phyloP scores from a whole-genome alignment of 2,888 invertebrate genomes.

The Lepidocyrtoides sp. region DNA sequence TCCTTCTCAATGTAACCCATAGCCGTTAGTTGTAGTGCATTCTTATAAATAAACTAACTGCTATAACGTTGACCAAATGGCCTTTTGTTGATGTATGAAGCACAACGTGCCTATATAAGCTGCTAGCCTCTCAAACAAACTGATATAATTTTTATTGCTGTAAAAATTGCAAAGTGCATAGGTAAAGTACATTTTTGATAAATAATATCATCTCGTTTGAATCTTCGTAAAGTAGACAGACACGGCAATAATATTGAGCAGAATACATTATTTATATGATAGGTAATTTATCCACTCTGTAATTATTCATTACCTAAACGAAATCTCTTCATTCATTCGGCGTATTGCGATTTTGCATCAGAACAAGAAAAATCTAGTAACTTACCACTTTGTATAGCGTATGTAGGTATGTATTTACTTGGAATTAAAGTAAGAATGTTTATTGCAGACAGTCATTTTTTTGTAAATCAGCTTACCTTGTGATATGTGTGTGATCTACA shows the following conservation, averaged over 20 bases:
- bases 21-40: slow-evolving; percentile 9
- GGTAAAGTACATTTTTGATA: slow-evolving; percentile 31
- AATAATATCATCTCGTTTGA: slow-evolving; percentile 41
- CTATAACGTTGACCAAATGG: too few relatives aligned
- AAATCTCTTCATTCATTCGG: slow-evolving; percentile 21
- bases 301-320: slow-evolving; percentile 16
- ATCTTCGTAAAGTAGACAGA: slow-evolving; percentile 37
- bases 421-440: neutral
- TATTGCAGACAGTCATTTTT: neutral
- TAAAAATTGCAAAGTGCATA: slow-evolving; percentile 16
- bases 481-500: neutral
- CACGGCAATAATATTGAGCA: neutral
- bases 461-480: neutral
- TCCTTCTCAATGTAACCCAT: slow-evolving; percentile 43
- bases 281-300: slow-evolving; percentile 15
- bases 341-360: neutral
- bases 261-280: neutral
- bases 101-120: too few relatives aligned
- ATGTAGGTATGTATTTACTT: too few relatives aligned
- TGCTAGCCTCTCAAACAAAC: too few relatives aligned
- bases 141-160: slow-evolving; percentile 48
- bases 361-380: neutral
- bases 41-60: neutral
- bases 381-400: too few relatives aligned
- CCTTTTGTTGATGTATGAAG: too few relatives aligned